Evolutionary conservation across 2,113 vertebrate species (phyloP).

Genomic region (Propithecus coquereli): DNA sequence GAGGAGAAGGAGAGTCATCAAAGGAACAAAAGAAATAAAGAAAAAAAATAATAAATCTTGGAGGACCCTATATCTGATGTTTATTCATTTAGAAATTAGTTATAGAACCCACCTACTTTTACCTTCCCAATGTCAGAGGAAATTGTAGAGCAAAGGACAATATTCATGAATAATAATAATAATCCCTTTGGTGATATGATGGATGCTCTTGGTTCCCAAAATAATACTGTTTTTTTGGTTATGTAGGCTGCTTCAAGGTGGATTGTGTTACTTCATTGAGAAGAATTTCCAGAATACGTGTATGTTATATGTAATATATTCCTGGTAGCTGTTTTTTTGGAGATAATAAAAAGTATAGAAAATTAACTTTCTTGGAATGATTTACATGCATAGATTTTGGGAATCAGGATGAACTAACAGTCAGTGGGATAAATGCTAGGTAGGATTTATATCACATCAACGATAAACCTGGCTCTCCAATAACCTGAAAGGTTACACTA

Average conservation of each 20-base stretch:
- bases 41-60: background rate
- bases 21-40: background rate
- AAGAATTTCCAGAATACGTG: background rate
- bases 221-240: background rate
- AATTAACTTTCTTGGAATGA: background rate
- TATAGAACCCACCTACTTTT: background rate
- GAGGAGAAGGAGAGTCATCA: background rate
- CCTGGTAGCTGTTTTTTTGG: background rate
- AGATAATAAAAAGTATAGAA: background rate
- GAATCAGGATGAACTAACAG: background rate
- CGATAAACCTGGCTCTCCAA: background rate
- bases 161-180: background rate
- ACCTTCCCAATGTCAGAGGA: background rate
- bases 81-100: constrained; percentile 7
- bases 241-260: background rate
- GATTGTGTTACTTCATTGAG: background rate
- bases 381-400: background rate
- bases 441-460: background rate
- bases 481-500: background rate
- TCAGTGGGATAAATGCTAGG: background rate
- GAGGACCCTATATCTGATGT: background rate
- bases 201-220: background rate
- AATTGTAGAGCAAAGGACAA: background rate
- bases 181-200: background rate
- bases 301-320: background rate